Percentiles rank a stretch among this genome's conserved stretches.
Evolutionary conservation across 1,140 invertebrate genomes (phyloP).

Genomic region (Paracyclopina nana): DNA sequence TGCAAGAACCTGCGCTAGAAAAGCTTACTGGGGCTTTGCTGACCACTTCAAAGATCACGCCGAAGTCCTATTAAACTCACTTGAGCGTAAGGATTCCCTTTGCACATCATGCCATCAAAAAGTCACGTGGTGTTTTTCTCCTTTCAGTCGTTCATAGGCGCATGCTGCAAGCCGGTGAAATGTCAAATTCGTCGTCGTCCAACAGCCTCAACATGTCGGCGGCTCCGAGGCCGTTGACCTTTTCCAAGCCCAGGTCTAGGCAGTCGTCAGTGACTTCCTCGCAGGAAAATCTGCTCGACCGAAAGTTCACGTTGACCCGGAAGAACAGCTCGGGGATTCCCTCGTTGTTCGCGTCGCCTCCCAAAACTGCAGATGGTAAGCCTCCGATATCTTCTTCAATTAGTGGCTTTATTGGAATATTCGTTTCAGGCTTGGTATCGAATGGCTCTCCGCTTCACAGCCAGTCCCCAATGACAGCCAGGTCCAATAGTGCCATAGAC

Average conservation of each 20-base stretch:
- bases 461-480: constrained; percentile 29
- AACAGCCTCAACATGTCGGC: constrained; percentile 21
- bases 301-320: constrained; percentile 1
- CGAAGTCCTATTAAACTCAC: constrained; percentile 52
- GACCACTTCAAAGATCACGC: constrained; percentile 75
- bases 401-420: not conserved
- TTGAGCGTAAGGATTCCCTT: no score
- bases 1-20: constrained; percentile 49
- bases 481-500: constrained; percentile 83
- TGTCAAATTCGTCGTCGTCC: constrained; percentile 26
- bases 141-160: no score
- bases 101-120: no score
- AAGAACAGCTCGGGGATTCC: constrained; percentile 9
- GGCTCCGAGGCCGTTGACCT: not conserved
- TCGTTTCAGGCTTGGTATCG: constrained; percentile 13
- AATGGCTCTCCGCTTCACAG: constrained; percentile 18
- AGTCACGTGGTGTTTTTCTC: no score
- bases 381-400: not conserved
- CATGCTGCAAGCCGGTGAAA: constrained; percentile 39
- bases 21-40: constrained; percentile 71
- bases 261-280: constrained; percentile 6
- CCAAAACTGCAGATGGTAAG: no score
- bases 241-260: constrained; percentile 1
- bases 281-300: constrained; percentile 3
- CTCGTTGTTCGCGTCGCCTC: not conserved